Percentiles rank a stretch among this genome's conserved stretches.
Conservation (phyloP, 2,888 invertebrate genomes). For the Diloba caeruleocephala region DNA sequence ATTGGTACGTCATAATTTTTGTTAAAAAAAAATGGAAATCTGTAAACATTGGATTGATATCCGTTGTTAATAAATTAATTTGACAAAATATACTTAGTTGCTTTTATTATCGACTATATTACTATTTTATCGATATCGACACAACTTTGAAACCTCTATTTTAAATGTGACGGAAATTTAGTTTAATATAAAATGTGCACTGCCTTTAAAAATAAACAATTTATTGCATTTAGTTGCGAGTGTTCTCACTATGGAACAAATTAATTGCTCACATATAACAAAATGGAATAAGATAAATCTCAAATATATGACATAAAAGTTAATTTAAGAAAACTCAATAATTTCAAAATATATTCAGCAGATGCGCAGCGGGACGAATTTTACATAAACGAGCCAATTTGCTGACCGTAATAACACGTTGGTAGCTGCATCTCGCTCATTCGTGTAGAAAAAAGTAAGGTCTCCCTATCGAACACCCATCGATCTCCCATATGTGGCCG, state of each 20-base stretch:
- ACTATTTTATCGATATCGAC: no score
- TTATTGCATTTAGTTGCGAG: no score
- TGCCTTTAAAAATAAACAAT: not conserved
- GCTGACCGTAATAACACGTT: constrained; percentile 72
- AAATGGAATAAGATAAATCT: not conserved
- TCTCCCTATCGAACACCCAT: constrained; percentile 58
- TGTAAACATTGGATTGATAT: no score
- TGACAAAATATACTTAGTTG: no score
- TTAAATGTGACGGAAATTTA: not conserved
- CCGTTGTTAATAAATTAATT: no score
- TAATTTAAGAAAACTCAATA: constrained; percentile 31
- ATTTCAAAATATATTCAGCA: constrained; percentile 45
- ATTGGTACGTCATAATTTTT: no score
- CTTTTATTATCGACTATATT: no score
- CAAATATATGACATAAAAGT: constrained; percentile 19
- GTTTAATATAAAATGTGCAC: not conserved
- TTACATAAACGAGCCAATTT: constrained; percentile 81
- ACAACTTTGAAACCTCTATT: no score
- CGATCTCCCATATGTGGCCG: constrained; percentile 55
- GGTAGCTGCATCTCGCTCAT: constrained; percentile 25
- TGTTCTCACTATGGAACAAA: no score
- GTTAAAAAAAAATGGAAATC: no score
- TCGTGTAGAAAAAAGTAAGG: constrained; percentile 25
- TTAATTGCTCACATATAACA: no score
- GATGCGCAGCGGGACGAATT: constrained; percentile 60